Evolutionary conservation across 2,888 invertebrate species (phyloP), one percentile per base, ranked within the genome.

Genomic region (Athalia cordata): DNA sequence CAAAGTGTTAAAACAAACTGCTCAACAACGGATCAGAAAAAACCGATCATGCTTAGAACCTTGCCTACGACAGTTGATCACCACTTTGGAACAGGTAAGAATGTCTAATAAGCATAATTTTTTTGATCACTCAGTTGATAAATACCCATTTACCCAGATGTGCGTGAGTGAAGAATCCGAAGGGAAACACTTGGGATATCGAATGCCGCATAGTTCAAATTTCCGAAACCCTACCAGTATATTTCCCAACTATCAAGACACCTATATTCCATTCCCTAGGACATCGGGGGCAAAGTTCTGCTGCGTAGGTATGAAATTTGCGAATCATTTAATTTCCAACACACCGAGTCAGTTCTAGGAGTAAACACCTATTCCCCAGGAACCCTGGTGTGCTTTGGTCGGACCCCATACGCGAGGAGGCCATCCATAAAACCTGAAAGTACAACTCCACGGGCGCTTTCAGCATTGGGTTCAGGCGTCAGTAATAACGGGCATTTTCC

Each of bases 281-380:
- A 98, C 98, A 0, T 97, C 97, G 8, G 98, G 98, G 0, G 98
- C 97, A 0, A 95, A 96, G 85, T 99, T 98, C 92, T 97, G 96
- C 90, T 95, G 96, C 47, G 95, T 96, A 43, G 96, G 96, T 92
- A 83, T 82, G 91, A 85, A 79, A 50, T 62, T 13, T 49, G 5
- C 49, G n/a, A 49, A 49, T n/a, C n/a, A 66, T 13, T 9, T 47
- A 5, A 6, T n/a, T 5, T 7, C 7, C 49, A 11, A 9, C 5
- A 47, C n/a, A n/a, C 7, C 7, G 0, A 55, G n/a, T 0, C 55
- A 9, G 7, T 55, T 55, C n/a, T 13, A 49, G 7, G 11, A 8
- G 8, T 11, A 4, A 5, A 5, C 4, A 11, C 49, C 13, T 13
- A 6, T 49, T 66, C 49, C 13, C 11, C 64, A 93, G 93, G 93